These are phyloP conservation scores for Bombus sibiricus DNA, from an alignment of 1,140 invertebrate genomes.

Conservation along the genomic window DNA sequence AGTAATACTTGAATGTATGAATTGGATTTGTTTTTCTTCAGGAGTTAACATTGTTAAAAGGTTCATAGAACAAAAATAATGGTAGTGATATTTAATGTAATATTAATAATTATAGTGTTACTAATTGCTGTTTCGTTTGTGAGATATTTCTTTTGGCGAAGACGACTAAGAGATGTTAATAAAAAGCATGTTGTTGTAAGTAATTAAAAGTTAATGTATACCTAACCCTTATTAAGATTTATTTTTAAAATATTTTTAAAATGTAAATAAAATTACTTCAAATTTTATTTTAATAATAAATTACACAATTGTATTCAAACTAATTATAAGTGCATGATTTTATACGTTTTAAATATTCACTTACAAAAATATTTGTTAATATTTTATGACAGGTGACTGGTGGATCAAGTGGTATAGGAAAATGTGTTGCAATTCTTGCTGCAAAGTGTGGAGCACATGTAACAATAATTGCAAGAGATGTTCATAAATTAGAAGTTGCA, in stretches of 20 bases:
- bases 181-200: slow-evolving; percentile 75
- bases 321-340: not conserved
- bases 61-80: slow-evolving; percentile 32
- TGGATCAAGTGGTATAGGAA: slow-evolving; percentile 97
- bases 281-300: not conserved
- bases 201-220: slow-evolving; percentile 17
- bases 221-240: not conserved
- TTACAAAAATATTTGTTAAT: not conserved
- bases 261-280: not conserved
- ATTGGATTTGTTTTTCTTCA: not conserved
- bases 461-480: slow-evolving; percentile 93
- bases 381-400: slow-evolving; percentile 88
- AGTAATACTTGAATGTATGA: not conserved
- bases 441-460: slow-evolving; percentile 92
- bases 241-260: not conserved
- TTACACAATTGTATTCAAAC: not conserved
- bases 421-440: slow-evolving; percentile 90
- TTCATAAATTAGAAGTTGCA: slow-evolving; percentile 86
- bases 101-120: slow-evolving; percentile 47
- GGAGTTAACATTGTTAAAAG: not conserved
- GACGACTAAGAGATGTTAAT: slow-evolving; percentile 55
- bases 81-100: slow-evolving; percentile 31
- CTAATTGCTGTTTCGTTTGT: slow-evolving; percentile 51
- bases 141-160: slow-evolving; percentile 49
- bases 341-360: not conserved